phyloP scores from a whole-genome alignment of 2,113 vertebrate genomes.

The Poeciliopsis prolifica region DNA sequence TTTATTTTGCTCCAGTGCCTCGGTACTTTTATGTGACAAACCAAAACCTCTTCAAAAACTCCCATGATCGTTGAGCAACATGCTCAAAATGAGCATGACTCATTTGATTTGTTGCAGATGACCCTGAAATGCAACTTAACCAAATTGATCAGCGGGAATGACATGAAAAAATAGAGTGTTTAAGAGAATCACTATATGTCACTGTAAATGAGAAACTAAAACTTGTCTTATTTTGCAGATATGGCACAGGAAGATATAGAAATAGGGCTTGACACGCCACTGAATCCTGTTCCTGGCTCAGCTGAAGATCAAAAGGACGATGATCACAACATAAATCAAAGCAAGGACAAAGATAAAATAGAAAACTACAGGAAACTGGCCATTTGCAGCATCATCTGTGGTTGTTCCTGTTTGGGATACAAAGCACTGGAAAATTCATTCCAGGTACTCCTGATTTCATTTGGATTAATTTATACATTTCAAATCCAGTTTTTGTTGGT shows the following conservation, averaged over 20 bases:
- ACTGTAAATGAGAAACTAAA: neutral
- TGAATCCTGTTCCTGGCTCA: neutral
- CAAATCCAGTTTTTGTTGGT: neutral
- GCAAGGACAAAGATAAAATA: too few relatives aligned
- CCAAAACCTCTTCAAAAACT: slow-evolving; percentile 3
- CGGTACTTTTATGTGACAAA: slow-evolving; percentile 8
- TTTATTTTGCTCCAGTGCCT: neutral
- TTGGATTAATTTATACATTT: neutral
- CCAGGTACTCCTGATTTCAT: slow-evolving; percentile 61
- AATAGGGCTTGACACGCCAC: rapidly evolving
- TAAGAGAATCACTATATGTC: too few relatives aligned
- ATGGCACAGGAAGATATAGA: slow-evolving; percentile 20
- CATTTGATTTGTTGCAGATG: neutral
- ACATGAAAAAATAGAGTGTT: too few relatives aligned
- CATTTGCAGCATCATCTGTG: slow-evolving; percentile 85
- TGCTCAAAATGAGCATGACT: neutral
- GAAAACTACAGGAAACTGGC: slow-evolving; percentile 74
- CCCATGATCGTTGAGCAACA: neutral
- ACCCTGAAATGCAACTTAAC: neutral
- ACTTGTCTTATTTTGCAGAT: slow-evolving; percentile 28
- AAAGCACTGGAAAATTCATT: slow-evolving; percentile 81
- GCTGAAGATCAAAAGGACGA: neutral
- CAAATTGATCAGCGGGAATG: too few relatives aligned
- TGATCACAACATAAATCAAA: too few relatives aligned
- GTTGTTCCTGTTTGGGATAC: slow-evolving; percentile 83